Percentiles rank a stretch among this genome's conserved stretches.
Evolutionary conservation across 2,888 invertebrate genomes (phyloP).

Genomic region (Sinelater perroti): DNA sequence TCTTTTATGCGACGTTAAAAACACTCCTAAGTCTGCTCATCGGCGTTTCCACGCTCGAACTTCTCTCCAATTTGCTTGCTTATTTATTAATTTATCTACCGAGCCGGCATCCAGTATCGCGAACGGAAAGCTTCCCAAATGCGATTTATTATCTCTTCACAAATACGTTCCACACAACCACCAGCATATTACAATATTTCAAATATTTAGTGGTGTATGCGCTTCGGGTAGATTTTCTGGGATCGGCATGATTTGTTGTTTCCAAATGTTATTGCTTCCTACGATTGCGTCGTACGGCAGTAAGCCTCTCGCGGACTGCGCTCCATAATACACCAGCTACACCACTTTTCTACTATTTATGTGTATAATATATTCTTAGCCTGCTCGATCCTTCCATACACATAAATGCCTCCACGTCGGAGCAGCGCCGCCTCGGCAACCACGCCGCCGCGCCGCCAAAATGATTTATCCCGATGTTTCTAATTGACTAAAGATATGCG

Average conservation of each 20-base stretch:
- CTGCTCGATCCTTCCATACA: conserved; percentile 29
- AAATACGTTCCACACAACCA: conserved; percentile 30
- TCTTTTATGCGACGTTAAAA: conserved; percentile 43
- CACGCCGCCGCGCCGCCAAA: neutral
- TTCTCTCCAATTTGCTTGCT: conserved; percentile 25
- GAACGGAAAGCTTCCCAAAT: conserved; percentile 23
- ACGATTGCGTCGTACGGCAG: conserved; percentile 34
- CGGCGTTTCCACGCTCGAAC: conserved; percentile 26
- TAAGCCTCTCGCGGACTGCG: conserved; percentile 33
- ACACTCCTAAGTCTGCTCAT: conserved; percentile 34
- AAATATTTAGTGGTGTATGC: conserved; percentile 49
- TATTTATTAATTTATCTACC: conserved; percentile 27
- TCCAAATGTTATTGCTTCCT: conserved; percentile 56
- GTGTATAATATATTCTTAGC: conserved; percentile 37
- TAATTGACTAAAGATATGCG: neutral
- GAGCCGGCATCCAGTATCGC: conserved; percentile 14
- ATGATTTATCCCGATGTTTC: too few relatives aligned
- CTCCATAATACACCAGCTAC: conserved; percentile 33
- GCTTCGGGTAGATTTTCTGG: conserved; percentile 55
- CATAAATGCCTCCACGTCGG: conserved; percentile 25
- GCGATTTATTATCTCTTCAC: conserved; percentile 34
- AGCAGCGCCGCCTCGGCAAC: conserved; percentile 3
- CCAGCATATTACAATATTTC: conserved; percentile 50
- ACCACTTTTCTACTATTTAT: conserved; percentile 36
- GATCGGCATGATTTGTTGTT: conserved; percentile 61